Conservation (phyloP, 2,113 vertebrate species). For the Xenopus borealis region DNA sequence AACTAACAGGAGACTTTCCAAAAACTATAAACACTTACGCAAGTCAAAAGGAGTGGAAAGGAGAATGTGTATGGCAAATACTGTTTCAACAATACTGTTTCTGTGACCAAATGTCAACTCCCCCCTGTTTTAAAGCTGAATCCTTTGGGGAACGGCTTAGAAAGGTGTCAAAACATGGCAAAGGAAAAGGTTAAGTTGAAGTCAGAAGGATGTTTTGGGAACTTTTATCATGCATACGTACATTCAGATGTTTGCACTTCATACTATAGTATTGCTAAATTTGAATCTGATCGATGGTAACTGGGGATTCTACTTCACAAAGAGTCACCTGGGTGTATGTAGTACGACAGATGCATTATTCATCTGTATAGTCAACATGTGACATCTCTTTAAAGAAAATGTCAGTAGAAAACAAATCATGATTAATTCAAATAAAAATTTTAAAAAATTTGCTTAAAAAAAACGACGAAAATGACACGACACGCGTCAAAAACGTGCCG, state of each 20-base stretch:
- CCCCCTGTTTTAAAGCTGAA: constrained; percentile 1
- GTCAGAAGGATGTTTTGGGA: constrained; percentile 41
- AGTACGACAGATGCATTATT: too few species aligned
- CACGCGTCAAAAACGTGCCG: too few species aligned
- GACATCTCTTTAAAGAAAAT: too few species aligned
- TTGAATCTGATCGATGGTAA: not conserved
- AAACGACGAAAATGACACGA: too few species aligned
- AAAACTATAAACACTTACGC: constrained; percentile 71
- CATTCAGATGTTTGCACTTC: constrained; percentile 4
- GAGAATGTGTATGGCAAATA: constrained; percentile 17
- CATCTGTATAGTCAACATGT: too few species aligned
- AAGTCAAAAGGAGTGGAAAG: constrained; percentile 21
- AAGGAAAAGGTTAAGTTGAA: constrained; percentile 52
- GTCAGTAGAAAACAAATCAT: too few species aligned
- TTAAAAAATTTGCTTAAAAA: too few species aligned
- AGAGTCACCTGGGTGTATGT: too few species aligned
- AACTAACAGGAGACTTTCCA: constrained; percentile 86
- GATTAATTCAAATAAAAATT: too few species aligned
- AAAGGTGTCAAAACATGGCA: constrained; percentile 45
- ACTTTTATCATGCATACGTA: constrained; percentile 16
- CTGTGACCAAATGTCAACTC: constrained; percentile 15
- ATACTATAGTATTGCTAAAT: constrained; percentile 1
- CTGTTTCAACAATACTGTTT: constrained; percentile 10
- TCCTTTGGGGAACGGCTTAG: constrained; percentile 32
- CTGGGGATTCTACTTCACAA: too few species aligned